Evolutionary conservation across 2,113 vertebrate species (phyloP), one percentile per base, ranked within the genome.

Genomic region (Brachypodius melanocephalos): DNA sequence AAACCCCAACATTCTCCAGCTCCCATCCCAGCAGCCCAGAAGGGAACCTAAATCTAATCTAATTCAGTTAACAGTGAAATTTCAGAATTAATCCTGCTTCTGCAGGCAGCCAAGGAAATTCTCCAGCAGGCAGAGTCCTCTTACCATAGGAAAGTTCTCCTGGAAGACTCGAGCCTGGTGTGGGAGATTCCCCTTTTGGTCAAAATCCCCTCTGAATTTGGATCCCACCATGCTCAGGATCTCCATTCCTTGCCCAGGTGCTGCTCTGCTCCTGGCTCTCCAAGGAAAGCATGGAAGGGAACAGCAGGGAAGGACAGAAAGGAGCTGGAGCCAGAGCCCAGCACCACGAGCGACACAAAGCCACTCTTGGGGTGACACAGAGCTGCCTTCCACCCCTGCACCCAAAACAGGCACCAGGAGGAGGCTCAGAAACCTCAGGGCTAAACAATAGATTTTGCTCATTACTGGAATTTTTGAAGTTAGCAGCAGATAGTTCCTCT

Each of bases 61-160:
- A 2, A 2, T 10, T 69, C 67, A 10, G 62, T 68, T 92, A 61
- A 9, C 72, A 81, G 83, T 19, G 67, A 59, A 29, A 91, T 68
- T 85, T 85, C 87, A 71, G 91, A 40, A 51, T 74, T 79, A 73
- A 83, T 83, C 85, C 89, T 86, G 79, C 71, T 75, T 62, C 67
- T 65, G 16, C 42, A 75, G 82, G 31, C 93, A 96, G 89, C 63
- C 85, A 88, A 17, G 49, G 77, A 9, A 25, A 46, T 38, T 28
- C 38, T 61, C 62, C 81, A 92, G 74, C 71, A 88, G 34, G n/a
- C 25, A 26, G 74, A 77, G 67, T 26, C 54, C 49, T 54, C 55
- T 34, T 22, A 34, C 31, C 55, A 14, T 0, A 59, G 38, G 12
- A 7, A 34, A 67, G 42, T 16, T 57, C 73, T 71, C 59, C 14